These are phyloP conservation scores for Cephus rjabovi DNA, from an alignment of 2,888 invertebrate genomes.

Conservation along the genomic window DNA sequence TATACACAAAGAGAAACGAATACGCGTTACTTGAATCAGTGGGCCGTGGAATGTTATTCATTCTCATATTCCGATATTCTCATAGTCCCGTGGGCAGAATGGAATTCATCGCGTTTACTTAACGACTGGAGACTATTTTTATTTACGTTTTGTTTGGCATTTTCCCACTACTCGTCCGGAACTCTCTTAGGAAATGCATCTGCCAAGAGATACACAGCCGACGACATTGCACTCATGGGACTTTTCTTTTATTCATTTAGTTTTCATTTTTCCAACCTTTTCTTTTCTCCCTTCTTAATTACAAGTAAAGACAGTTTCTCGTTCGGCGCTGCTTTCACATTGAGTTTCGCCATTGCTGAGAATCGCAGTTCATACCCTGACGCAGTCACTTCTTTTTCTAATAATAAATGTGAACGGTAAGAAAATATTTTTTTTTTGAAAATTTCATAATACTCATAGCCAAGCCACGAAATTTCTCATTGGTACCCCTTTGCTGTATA, in stretches of 20 bases:
- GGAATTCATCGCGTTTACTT: not conserved
- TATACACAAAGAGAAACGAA: not conserved
- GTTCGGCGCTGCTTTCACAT: conserved; percentile 59
- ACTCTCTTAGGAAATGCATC: not conserved
- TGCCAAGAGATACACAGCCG: not conserved
- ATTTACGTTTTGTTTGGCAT: not conserved
- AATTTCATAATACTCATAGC: not conserved
- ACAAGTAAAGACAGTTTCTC: conserved; percentile 12
- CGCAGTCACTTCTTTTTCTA: not conserved
- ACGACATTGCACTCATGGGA: not conserved
- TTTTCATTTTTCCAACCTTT: not conserved
- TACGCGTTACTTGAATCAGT: not conserved
- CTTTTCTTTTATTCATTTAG: not conserved
- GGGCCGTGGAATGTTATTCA: not conserved
- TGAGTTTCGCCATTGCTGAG: conserved; percentile 49
- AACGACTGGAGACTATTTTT: not conserved
- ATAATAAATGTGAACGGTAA: not conserved
- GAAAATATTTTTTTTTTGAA: not conserved
- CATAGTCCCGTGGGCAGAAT: not conserved
- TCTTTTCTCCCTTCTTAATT: not conserved
- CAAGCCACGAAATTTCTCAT: not conserved
- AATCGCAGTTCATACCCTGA: not conserved
- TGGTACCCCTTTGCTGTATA: not conserved
- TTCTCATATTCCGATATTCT: not conserved
- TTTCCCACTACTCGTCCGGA: not conserved